Base-by-base conservation (phyloP, 1,140 invertebrate genomes). In the Temnothorax curvispinosus region DNA sequence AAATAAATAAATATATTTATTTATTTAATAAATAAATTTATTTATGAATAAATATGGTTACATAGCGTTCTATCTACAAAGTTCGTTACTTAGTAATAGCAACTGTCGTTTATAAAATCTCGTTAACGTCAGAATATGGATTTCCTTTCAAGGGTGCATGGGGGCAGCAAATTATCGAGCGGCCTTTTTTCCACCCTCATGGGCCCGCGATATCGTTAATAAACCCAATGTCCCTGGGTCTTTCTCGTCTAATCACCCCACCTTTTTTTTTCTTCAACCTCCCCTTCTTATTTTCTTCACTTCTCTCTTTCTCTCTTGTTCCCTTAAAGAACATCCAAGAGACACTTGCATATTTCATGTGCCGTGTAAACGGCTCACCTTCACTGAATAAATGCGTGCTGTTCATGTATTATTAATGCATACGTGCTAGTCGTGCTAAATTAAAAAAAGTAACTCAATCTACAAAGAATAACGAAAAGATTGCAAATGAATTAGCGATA, bases 261-360 rank as follows among this genome's bases (percentile, higher is more conserved):
- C 91, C 87, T 92, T 90, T 82, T 85, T 85, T 64, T 82, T 77
- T 75, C 60, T 74, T 74, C 47, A 6, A 78, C 52, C 47, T 69
- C 65, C 60, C 75, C 58, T 80, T 69, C 85, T 88, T 86, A 78
- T 87, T 89, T 87, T 82, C 82, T 82, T 47, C 32, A 32, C 72
- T 50, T 65, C 13, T 50, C 32, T 71, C 35, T 85, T 82, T 54
- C 54, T 35, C 65, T 91, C 81, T 60, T 54, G 4, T 71, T 90
- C 84, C 86, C 52, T 62, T 54, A 18, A 27, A 71, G 74, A 87
- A 77, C 88, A 88, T 88, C 76, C 86, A n/a, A 78, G 92, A 92
- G 93, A 95, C 93, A 94, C 93, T 92, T 95, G 93, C 94, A 95
- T 94, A 95, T 95, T 95, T 95, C 89, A 95, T 94, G 91, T 89